Base-by-base conservation (phyloP, 1,140 invertebrate species). In the Triops cancriformis region DNA sequence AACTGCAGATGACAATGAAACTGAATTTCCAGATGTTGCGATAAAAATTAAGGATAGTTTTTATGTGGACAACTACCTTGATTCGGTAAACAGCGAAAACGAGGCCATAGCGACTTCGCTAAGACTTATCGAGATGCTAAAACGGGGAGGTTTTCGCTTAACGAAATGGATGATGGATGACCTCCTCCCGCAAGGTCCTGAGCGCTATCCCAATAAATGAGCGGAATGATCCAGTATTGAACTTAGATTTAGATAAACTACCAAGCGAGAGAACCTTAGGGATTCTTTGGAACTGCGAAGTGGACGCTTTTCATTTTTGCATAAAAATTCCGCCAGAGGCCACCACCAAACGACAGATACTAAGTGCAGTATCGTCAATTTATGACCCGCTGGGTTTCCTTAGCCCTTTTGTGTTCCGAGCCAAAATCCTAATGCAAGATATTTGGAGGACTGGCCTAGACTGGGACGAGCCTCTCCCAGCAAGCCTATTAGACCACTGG, bases 321-420 rank as follows among this genome's bases (percentile, higher is more conserved):
- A 26, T 75, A 6, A 26, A 18, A 27, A 26, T 23, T 3, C n/a
- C 45, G 0, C 12, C 3, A 51, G 28, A 51, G 1, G 23, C 10
- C 11, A 10, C 43, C 31, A 76, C 45, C n/a, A 27, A 23, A 26
- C 9, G 64, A 18, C 26, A 76, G 5, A 5, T 76, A n/a, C 27
- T 76, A 5, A 23, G 45, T 12, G 1, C 1, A 27, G 31, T 26
- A 37, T 18, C 76, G 6, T 12, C 14, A 12, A 76, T 80, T n/a
- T 80, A 79, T 42, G 80, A 81, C 45, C 80, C 80, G 0, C 42
- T 81, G 0, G 80, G 80, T 6, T 79, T 79, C 23, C 28, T 80
- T n/a, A 73, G 72, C 27, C 81, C 81, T 3, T 76, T 76, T 0
- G 42, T 75, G 3, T 26, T 81, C 23, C 26, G 3, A 12, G 23